phyloP scores from a whole-genome alignment of 2,797 vertebrate species.

The Graptemys geographica region DNA sequence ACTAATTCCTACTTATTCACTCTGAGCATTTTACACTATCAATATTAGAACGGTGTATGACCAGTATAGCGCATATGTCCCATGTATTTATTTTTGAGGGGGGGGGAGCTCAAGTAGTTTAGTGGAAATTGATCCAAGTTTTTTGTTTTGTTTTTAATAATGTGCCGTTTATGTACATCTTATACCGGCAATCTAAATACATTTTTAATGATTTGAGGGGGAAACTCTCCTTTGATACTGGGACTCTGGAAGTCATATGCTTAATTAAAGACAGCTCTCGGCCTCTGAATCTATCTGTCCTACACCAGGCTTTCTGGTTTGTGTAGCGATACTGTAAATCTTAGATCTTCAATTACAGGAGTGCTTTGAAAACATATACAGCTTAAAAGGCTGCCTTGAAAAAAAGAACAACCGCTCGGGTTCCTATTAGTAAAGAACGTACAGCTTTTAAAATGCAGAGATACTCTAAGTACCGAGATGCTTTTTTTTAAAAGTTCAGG shows the following conservation, averaged over 20 bases:
- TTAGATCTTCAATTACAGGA: not conserved
- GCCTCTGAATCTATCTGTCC: not conserved
- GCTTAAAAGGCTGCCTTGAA: not conserved
- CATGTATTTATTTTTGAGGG: no score
- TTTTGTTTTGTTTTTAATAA: not conserved
- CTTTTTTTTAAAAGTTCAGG: no score
- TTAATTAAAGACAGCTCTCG: not conserved
- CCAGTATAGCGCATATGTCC: not conserved
- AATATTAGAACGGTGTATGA: not conserved
- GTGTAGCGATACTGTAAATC: not conserved
- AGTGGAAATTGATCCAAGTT: not conserved
- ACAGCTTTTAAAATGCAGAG: not conserved
- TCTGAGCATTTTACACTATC: not conserved
- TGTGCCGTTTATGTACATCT: not conserved
- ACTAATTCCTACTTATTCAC: not conserved
- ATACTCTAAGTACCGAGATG: not conserved
- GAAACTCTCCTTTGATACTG: not conserved
- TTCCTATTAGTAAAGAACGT: not conserved
- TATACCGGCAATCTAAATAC: not conserved
- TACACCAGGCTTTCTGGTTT: not conserved
- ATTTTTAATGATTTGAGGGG: not conserved
- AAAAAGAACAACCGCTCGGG: not conserved
- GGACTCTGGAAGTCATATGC: not conserved
- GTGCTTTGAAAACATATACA: not conserved
- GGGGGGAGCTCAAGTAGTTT: not conserved